A percentile compares a stretch with the other conserved stretches of the same genome.
Conservation (phyloP, 2,888 invertebrate species). For the Carterocephalus palaemon region DNA sequence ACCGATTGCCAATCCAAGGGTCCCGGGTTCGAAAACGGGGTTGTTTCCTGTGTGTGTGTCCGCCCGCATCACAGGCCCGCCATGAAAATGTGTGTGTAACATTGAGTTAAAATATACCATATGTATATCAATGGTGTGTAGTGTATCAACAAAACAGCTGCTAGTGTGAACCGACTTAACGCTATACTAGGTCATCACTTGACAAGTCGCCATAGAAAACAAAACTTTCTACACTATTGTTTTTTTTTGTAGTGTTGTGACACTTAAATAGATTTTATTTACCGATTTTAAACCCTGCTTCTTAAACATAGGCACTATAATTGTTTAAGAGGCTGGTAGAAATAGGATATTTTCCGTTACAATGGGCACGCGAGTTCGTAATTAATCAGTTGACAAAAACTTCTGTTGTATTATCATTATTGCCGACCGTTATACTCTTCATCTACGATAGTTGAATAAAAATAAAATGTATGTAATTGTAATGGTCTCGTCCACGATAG, state of each 20-base stretch:
- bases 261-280: background rate
- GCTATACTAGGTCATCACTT: no score
- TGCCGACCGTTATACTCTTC: no score
- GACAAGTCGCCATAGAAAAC: constrained; percentile 16
- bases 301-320: background rate
- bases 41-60: no score
- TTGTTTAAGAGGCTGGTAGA: background rate
- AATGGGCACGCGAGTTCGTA: constrained; percentile 12
- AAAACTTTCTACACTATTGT: constrained; percentile 22
- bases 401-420: constrained; percentile 8
- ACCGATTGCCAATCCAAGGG: no score
- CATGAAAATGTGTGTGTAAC: no score
- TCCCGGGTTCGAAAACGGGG: no score
- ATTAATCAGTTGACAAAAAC: constrained; percentile 20
- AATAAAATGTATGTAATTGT: no score
- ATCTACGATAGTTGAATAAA: no score
- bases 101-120: background rate
- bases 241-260: constrained; percentile 17
- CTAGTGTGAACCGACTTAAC: constrained; percentile 2
- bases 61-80: no score
- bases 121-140: no score
- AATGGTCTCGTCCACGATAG: no score
- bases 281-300: background rate
- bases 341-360: background rate
- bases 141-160: background rate